These are phyloP conservation scores for Dicranocentrus wangi DNA, from an alignment of 2,888 invertebrate species.

Conservation along the genomic window DNA sequence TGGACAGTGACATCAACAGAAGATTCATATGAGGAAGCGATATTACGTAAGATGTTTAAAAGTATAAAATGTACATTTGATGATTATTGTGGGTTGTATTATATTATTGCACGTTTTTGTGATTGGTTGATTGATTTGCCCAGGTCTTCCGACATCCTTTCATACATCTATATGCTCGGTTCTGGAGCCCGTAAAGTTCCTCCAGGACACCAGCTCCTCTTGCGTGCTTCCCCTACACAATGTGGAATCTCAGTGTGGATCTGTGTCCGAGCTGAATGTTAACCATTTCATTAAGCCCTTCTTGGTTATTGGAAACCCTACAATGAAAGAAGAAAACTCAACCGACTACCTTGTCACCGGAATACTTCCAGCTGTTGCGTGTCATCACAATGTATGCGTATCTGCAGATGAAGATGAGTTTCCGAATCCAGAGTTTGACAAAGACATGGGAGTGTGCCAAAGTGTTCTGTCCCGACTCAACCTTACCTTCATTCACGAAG, in stretches of 20 bases:
- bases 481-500: constrained; percentile 76
- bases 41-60: constrained; percentile 34
- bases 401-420: constrained; percentile 20
- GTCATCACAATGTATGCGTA: background rate
- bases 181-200: constrained; percentile 75
- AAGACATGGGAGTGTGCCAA: constrained; percentile 72
- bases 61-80: constrained; percentile 2
- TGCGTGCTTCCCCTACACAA: constrained; percentile 75
- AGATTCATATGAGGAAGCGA: background rate
- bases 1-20: constrained; percentile 72
- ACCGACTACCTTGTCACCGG: background rate
- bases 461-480: constrained; percentile 75
- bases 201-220: constrained; percentile 74
- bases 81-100: constrained; percentile 27
- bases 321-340: no score
- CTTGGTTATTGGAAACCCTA: constrained; percentile 58
- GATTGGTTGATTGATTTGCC: no score
- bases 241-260: constrained; percentile 66
- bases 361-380: background rate
- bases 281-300: constrained; percentile 59
- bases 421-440: background rate
- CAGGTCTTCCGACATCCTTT: constrained; percentile 74
- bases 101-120: no score
- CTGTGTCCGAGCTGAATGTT: constrained; percentile 71
- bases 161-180: constrained; percentile 74